These are phyloP conservation scores for Bagarius yarrelli DNA, from an alignment of 2,113 vertebrate genomes.

Conservation along the genomic window DNA sequence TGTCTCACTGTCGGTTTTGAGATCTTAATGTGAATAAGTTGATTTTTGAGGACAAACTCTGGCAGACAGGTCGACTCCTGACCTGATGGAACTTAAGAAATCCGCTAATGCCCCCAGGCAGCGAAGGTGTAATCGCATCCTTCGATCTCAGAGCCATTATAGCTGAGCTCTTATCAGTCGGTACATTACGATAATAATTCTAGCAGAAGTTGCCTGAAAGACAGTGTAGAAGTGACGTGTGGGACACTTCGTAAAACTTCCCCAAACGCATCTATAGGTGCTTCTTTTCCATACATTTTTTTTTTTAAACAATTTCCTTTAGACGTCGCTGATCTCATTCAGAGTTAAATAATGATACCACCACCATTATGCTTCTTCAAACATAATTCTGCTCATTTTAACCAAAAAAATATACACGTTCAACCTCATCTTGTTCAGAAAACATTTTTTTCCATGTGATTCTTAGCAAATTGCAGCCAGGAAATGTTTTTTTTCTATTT, in stretches of 20 bases:
- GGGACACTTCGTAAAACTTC: background rate
- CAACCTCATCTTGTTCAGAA: too few relatives aligned
- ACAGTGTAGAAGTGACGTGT: slow-evolving; percentile 12
- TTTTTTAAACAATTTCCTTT: too few relatives aligned
- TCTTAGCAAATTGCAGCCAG: too few relatives aligned
- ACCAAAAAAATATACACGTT: too few relatives aligned
- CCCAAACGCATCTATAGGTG: background rate
- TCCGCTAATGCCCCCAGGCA: slow-evolving; percentile 22
- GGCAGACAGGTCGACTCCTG: slow-evolving; percentile 26
- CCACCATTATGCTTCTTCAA: too few relatives aligned
- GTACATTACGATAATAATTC: slow-evolving; percentile 34
- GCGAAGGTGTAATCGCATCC: slow-evolving; percentile 26
- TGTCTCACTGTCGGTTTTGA: background rate
- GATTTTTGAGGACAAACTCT: background rate
- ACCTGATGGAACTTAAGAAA: slow-evolving; percentile 18
- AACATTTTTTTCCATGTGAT: too few relatives aligned
- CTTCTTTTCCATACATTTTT: too few relatives aligned
- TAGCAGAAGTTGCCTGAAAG: slow-evolving; percentile 36
- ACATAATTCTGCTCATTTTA: too few relatives aligned
- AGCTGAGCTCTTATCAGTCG: slow-evolving; percentile 40
- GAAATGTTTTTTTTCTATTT: too few relatives aligned
- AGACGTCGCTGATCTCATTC: too few relatives aligned
- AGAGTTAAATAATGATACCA: too few relatives aligned
- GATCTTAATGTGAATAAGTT: slow-evolving; percentile 1
- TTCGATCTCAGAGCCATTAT: slow-evolving; percentile 38